phyloP scores from a whole-genome alignment of 2,113 vertebrate genomes.

The Dryoscopus gambensis region DNA sequence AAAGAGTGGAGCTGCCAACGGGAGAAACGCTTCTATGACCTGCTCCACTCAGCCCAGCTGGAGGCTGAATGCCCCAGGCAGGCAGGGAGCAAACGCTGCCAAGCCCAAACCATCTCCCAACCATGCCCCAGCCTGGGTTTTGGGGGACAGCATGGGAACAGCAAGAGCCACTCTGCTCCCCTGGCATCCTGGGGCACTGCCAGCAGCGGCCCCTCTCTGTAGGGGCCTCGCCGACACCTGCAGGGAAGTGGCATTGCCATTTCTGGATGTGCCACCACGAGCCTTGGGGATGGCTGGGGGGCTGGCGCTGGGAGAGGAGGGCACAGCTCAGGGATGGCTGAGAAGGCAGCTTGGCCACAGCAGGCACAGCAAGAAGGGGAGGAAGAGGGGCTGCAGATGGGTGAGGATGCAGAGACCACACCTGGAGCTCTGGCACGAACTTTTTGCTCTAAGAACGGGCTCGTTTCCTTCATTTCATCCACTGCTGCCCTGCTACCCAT shows the following conservation, averaged over 20 bases:
- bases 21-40: accelerated
- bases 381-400: background rate
- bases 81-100: background rate
- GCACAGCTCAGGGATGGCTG: background rate
- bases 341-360: background rate
- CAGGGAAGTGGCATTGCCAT: background rate
- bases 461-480: background rate
- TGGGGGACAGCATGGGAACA: background rate
- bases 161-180: background rate
- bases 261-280: accelerated
- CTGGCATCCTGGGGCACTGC: background rate
- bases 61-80: background rate
- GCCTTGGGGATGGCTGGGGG: background rate
- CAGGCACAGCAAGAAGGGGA: background rate
- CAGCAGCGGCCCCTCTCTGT: background rate
- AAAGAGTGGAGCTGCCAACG: background rate
- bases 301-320: background rate
- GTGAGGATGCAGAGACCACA: background rate
- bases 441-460: background rate
- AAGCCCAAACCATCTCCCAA: background rate
- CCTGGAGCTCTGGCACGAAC: background rate
- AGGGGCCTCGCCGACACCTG: background rate
- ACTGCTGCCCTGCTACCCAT: accelerated
- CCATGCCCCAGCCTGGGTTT: background rate
- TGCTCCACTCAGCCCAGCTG: background rate